Conservation (phyloP, 1,140 invertebrate genomes). For the Papilio polytes region DNA sequence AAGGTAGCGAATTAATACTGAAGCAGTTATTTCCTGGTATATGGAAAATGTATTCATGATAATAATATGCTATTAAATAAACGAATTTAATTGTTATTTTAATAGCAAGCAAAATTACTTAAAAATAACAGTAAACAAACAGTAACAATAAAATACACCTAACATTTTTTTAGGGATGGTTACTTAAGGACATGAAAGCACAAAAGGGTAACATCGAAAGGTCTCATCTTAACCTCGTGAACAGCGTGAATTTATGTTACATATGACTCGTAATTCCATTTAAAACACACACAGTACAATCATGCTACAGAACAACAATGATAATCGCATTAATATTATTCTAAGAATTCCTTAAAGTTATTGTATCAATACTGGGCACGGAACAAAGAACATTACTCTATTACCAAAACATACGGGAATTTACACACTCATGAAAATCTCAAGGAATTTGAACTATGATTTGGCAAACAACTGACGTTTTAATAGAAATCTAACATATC, state of each 20-base stretch:
- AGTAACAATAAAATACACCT: no score
- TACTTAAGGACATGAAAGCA: neutral
- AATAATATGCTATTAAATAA: no score
- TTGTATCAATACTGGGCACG: slow-evolving; percentile 15
- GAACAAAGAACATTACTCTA: slow-evolving; percentile 35
- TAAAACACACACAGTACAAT: slow-evolving; percentile 1
- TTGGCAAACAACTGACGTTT: slow-evolving; percentile 1
- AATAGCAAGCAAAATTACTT: no score
- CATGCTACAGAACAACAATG: neutral
- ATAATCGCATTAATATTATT: slow-evolving; percentile 4
- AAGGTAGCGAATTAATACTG: no score
- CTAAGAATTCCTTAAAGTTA: slow-evolving; percentile 20
- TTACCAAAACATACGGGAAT: slow-evolving; percentile 31
- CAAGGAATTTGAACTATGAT: neutral
- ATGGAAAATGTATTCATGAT: neutral
- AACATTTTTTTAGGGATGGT: neutral
- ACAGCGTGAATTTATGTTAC: no score
- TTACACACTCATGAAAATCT: slow-evolving; percentile 22
- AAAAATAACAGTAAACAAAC: no score
- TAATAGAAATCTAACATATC: slow-evolving; percentile 21
- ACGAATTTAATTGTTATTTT: no score
- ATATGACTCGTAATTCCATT: neutral
- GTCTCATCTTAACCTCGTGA: no score
- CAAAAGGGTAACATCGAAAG: neutral
- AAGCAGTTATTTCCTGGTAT: neutral